These are phyloP conservation scores for Nothura maculosa DNA, from an alignment of 2,797 vertebrate species.

Conservation along the genomic window DNA sequence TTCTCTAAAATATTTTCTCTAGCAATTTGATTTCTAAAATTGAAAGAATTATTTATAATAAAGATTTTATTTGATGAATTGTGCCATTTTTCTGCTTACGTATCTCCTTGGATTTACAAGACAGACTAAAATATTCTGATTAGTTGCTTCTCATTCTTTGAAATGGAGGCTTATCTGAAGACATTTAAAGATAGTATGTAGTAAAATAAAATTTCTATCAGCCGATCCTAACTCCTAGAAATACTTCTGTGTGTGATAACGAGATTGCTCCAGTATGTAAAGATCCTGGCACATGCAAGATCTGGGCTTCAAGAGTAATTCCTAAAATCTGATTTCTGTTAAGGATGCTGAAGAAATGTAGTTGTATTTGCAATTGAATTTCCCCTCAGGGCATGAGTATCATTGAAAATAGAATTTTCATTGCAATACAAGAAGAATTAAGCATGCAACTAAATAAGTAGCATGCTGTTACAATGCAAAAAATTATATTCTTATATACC, in stretches of 20 bases:
- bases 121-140: not conserved
- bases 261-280: not conserved
- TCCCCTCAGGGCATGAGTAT: slow-evolving; percentile 13
- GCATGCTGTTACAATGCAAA: not conserved
- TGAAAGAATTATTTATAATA: not conserved
- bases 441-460: slow-evolving; percentile 10
- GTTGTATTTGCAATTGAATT: slow-evolving; percentile 30
- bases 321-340: not conserved
- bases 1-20: not conserved
- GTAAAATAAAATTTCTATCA: not conserved
- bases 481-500: not conserved
- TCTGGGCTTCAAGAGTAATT: not conserved
- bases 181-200: not conserved
- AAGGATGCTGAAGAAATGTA: not conserved
- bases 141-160: not conserved
- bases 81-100: not conserved
- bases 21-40: not conserved
- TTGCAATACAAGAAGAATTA: slow-evolving; percentile 28
- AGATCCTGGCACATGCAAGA: not conserved
- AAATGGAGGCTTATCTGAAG: not conserved
- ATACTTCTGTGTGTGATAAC: not conserved
- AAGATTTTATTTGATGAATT: rapidly evolving
- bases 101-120: not conserved
- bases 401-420: slow-evolving; percentile 29
- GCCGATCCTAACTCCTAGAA: not conserved